These are phyloP conservation scores for Argyresthia goedartella DNA, from an alignment of 2,888 invertebrate species.

Conservation along the genomic window DNA sequence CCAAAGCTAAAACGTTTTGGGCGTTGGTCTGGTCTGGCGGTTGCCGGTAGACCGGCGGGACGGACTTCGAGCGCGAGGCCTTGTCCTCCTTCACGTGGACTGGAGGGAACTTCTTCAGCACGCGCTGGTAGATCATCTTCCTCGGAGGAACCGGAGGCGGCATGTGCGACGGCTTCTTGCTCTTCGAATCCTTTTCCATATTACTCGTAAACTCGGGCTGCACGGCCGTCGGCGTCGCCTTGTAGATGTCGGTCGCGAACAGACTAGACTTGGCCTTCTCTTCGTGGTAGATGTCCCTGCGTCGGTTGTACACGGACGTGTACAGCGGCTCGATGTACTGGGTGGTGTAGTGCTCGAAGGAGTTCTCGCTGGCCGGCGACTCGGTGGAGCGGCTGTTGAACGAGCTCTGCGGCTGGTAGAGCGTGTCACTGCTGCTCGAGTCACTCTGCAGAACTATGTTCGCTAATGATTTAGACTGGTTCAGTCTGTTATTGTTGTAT, in stretches of 20 bases:
- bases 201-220: conserved; percentile 50
- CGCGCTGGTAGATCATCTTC: conserved; percentile 59
- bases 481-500: conserved; percentile 54
- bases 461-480: conserved; percentile 61
- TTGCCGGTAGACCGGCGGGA: conserved; percentile 56
- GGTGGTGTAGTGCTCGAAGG: conserved; percentile 55
- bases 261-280: conserved; percentile 40
- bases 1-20: conserved; percentile 49
- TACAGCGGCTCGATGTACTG: conserved; percentile 62
- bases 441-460: conserved; percentile 60
- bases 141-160: conserved; percentile 74
- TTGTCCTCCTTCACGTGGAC: conserved; percentile 75
- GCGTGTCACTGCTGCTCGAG: conserved; percentile 59
- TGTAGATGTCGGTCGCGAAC: conserved; percentile 59
- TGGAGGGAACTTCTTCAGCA: conserved; percentile 73
- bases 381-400: conserved; percentile 56
- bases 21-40: conserved; percentile 40
- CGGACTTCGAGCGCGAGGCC: conserved; percentile 53
- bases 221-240: conserved; percentile 61
- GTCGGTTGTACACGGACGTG: conserved; percentile 54
- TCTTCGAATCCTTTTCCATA: conserved; percentile 40
- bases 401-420: conserved; percentile 58
- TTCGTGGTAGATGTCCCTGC: conserved; percentile 56
- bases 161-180: conserved; percentile 60
- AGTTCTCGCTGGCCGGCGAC: conserved; percentile 60